These are phyloP conservation scores for Sinohyriopsis cumingii DNA, from an alignment of 2,888 invertebrate species.

Conservation along the genomic window DNA sequence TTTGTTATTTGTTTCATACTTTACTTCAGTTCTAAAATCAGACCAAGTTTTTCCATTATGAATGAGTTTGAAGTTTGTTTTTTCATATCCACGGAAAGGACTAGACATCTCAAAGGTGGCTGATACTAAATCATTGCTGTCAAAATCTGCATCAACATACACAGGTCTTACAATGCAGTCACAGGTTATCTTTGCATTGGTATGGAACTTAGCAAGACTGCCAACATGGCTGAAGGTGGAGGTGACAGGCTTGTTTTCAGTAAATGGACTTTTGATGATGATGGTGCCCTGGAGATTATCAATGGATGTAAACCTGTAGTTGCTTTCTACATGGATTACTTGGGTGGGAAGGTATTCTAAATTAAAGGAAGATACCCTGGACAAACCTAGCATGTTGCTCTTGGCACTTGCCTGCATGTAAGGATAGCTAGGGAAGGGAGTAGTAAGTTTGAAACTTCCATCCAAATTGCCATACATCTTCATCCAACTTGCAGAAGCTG, in stretches of 20 bases:
- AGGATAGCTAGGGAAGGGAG: constrained; percentile 38
- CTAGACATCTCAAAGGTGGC: constrained; percentile 35
- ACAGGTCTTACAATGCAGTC: constrained; percentile 27
- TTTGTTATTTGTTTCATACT: constrained; percentile 44
- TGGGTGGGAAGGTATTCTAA: constrained; percentile 48
- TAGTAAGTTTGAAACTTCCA: constrained; percentile 37
- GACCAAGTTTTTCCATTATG: constrained; percentile 30
- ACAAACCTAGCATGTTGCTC: constrained; percentile 32
- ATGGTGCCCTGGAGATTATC: constrained; percentile 40
- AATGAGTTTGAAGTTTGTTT: constrained; percentile 23
- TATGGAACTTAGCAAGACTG: constrained; percentile 28
- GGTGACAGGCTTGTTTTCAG: constrained; percentile 27
- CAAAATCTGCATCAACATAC: constrained; percentile 24
- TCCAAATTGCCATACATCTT: constrained; percentile 25
- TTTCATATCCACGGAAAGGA: constrained; percentile 44
- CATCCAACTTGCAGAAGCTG: constrained; percentile 27
- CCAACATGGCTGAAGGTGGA: constrained; percentile 41
- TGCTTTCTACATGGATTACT: constrained; percentile 30
- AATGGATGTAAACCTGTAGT: constrained; percentile 31
- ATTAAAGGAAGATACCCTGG: constrained; percentile 26
- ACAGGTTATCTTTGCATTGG: constrained; percentile 37
- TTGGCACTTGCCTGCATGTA: constrained; percentile 38
- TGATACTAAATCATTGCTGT: constrained; percentile 19
- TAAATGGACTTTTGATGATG: constrained; percentile 38
- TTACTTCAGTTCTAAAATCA: constrained; percentile 30